Percentiles rank a stretch among this genome's conserved stretches.
Conservation (phyloP, 2,797 vertebrate species). For the Microcaecilia unicolor region DNA sequence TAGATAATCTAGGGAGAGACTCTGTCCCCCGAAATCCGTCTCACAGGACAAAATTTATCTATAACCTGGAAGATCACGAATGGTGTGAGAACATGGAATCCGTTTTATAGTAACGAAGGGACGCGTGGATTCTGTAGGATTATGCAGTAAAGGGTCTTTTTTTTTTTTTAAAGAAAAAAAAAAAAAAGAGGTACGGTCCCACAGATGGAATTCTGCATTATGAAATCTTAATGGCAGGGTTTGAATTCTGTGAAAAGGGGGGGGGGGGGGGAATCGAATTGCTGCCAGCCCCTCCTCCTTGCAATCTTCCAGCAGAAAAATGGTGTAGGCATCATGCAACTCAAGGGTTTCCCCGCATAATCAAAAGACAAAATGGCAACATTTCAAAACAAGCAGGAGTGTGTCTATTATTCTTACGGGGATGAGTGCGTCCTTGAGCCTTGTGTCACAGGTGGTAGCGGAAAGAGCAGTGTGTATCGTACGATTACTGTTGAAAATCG, state of each 20-base stretch:
- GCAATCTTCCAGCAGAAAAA: constrained; percentile 15
- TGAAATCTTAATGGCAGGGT: constrained; percentile 12
- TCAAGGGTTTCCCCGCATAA: constrained; percentile 15
- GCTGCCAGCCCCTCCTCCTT: constrained; percentile 19
- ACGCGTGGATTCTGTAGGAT: constrained; percentile 30
- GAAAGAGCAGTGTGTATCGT: constrained; percentile 5
- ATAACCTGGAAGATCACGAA: constrained; percentile 93
- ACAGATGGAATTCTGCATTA: constrained; percentile 26
- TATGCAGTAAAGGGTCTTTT: constrained; percentile 40
- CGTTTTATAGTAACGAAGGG: constrained; percentile 78
- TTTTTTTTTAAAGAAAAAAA: too few relatives aligned
- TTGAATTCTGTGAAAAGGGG: background rate
- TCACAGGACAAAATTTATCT: constrained; percentile 96
- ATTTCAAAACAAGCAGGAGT: constrained; percentile 10
- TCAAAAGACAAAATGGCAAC: background rate
- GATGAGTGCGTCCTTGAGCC: background rate
- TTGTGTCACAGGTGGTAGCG: constrained; percentile 12
- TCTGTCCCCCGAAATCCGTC: constrained; percentile 61
- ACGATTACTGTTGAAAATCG: constrained; percentile 22
- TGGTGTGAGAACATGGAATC: constrained; percentile 98
- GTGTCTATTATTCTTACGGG: background rate
- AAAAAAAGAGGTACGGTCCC: constrained; percentile 23
- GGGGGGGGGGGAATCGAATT: constrained; percentile 9
- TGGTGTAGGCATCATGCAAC: constrained; percentile 11
- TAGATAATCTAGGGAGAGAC: constrained; percentile 91